Evolutionary conservation across 2,113 vertebrate species (phyloP).

Genomic region (Hypocryptadius cinnamomeus): DNA sequence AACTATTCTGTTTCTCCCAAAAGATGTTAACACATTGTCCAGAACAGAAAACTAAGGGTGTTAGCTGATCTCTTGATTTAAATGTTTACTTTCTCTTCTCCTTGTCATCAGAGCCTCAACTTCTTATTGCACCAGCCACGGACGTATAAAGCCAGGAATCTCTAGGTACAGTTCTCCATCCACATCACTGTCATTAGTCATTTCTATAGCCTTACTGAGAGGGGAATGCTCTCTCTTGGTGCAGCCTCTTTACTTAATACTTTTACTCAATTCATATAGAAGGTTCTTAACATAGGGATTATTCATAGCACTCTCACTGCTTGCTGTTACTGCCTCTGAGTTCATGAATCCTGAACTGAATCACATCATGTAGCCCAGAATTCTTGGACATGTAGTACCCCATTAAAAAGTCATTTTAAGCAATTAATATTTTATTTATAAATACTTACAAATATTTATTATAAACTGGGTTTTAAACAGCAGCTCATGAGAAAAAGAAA

Average conservation of each 20-base stretch:
- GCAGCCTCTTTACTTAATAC: background rate
- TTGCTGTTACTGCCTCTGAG: background rate
- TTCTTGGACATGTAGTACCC: background rate
- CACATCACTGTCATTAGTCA: background rate
- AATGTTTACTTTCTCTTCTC: background rate
- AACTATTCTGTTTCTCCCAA: background rate
- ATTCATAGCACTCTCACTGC: background rate
- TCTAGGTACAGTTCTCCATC: background rate
- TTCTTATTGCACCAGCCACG: background rate
- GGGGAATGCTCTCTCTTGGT: background rate
- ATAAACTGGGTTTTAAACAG: conserved; percentile 44
- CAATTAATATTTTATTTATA: conserved; percentile 70
- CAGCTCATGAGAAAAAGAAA: conserved; percentile 46
- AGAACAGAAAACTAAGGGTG: background rate
- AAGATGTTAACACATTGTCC: background rate
- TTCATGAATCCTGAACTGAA: background rate
- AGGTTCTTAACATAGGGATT: background rate
- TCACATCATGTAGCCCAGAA: background rate
- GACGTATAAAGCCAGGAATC: background rate
- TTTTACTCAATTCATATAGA: background rate
- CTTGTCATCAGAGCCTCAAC: background rate
- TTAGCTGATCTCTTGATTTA: background rate
- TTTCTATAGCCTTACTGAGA: background rate
- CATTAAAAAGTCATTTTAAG: conserved; percentile 53
- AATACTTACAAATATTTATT: conserved; percentile 64